Conservation (phyloP, 2,797 vertebrate genomes). For the Paedocypris micromegethes region DNA sequence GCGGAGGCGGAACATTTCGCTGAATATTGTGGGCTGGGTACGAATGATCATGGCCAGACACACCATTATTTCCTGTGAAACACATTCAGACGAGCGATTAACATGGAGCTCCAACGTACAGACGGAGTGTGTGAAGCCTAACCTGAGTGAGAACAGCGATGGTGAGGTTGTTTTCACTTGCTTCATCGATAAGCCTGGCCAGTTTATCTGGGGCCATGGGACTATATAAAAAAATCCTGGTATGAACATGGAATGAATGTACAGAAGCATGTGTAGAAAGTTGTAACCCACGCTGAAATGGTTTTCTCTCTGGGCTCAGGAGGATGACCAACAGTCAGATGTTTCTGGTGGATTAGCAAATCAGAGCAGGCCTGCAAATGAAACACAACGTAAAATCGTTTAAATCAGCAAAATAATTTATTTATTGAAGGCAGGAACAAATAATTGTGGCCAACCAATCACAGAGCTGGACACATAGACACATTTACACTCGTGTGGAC, state of each 20-base stretch:
- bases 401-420: no score
- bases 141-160: conserved; percentile 92
- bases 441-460: no score
- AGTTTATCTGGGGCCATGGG: conserved; percentile 84
- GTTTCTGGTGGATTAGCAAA: conserved; percentile 74
- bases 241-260: not conserved
- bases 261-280: not conserved
- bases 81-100: conserved; percentile 1
- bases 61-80: conserved; percentile 91
- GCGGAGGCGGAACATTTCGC: conserved; percentile 93
- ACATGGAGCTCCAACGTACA: not conserved
- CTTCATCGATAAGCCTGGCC: conserved; percentile 83
- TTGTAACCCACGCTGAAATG: conserved; percentile 76
- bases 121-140: conserved; percentile 8
- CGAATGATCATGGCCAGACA: conserved; percentile 94
- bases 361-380: conserved; percentile 71
- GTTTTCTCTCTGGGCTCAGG: conserved; percentile 93
- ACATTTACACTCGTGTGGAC: no score
- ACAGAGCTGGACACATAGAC: no score
- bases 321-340: conserved; percentile 76
- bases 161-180: conserved; percentile 85
- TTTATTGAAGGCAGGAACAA: no score
- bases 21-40: conserved; percentile 84
- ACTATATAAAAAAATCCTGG: conserved; percentile 49
- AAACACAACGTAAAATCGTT: not conserved